These are phyloP conservation scores for Aphodius granarius DNA, from an alignment of 2,888 invertebrate species.

Conservation along the genomic window DNA sequence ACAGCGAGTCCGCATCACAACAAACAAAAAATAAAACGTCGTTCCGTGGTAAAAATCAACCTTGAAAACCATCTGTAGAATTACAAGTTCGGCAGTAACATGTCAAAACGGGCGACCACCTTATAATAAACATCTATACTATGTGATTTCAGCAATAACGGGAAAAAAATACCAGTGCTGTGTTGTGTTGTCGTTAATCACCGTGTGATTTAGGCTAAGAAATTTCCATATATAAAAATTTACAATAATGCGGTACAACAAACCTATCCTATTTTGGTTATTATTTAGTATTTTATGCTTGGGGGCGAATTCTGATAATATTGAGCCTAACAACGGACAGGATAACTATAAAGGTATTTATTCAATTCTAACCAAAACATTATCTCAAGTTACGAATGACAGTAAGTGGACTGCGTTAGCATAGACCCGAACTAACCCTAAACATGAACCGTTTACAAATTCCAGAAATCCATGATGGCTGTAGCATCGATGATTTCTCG, in stretches of 20 bases:
- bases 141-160: conserved; percentile 37
- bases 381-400: conserved; percentile 62
- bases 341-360: conserved; percentile 48
- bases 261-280: conserved; percentile 49
- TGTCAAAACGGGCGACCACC: conserved; percentile 42
- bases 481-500: conserved; percentile 70
- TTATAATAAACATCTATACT: conserved; percentile 43
- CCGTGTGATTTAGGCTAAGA: conserved; percentile 14
- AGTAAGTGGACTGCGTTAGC: conserved; percentile 52
- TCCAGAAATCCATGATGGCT: conserved; percentile 53
- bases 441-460: conserved; percentile 12
- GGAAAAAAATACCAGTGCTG: neutral
- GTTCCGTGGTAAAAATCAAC: conserved; percentile 17
- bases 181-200: neutral
- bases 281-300: conserved; percentile 46
- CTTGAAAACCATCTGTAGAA: conserved; percentile 33
- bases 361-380: conserved; percentile 59
- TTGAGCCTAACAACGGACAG: conserved; percentile 20
- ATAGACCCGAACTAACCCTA: neutral
- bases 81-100: conserved; percentile 42
- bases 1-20: conserved; percentile 4
- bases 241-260: conserved; percentile 37
- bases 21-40: conserved; percentile 4
- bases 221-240: conserved; percentile 4
- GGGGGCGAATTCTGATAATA: conserved; percentile 36